Base-by-base conservation (phyloP, 2,797 vertebrate genomes). In the Heterohyrax brucei region DNA sequence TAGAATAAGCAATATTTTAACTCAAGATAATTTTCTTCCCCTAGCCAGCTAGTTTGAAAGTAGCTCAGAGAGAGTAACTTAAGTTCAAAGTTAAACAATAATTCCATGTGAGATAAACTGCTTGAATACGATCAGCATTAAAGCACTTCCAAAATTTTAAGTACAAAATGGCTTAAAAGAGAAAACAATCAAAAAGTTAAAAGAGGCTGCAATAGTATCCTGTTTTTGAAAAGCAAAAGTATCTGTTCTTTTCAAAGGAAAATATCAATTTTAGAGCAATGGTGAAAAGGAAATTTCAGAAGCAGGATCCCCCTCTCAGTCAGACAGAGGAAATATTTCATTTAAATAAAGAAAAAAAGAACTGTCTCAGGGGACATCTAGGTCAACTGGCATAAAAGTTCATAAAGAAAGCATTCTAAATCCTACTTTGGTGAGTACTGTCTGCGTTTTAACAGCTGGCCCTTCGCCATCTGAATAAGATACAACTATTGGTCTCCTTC, bases 81-180 rank as follows among this genome's bases (percentile, higher is more conserved):
- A 93, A 93, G 44, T 81, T 94, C 64, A 85, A 95, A 97, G 95
- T 61, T 82, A 89, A 87, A 30, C 30, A 61, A n/a, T 84, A 94
- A 70, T 81, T 39, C 82, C 39, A 21, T 82, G 87, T 92, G 70
- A 91, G 80, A 79, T 79, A 80, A 93, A 77, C 30, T 70, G 78
- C 56, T 84, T 91, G 87, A 84, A 83, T 78, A 62, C 66, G 91
- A 76, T 92, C 72, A 95, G 48, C 46, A 90, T 64, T 92, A 68
- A 68, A 84, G 53, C 30, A 48, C 33, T 83, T 84, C 59, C 24
- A 39, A 80, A 78, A 16, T 64, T 93, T 86, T 62, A 92, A 96
- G 46, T 59, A 81, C 50, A 91, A 89, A 91, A 76, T 50, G 30
- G 76, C 91, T 91, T 84, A 80, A 33, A 95, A 33, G 56, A 92